Percentiles rank a stretch among this genome's conserved stretches.
Evolutionary conservation across 2,888 invertebrate species (phyloP).

Genomic region (Crocallis elinguaria): DNA sequence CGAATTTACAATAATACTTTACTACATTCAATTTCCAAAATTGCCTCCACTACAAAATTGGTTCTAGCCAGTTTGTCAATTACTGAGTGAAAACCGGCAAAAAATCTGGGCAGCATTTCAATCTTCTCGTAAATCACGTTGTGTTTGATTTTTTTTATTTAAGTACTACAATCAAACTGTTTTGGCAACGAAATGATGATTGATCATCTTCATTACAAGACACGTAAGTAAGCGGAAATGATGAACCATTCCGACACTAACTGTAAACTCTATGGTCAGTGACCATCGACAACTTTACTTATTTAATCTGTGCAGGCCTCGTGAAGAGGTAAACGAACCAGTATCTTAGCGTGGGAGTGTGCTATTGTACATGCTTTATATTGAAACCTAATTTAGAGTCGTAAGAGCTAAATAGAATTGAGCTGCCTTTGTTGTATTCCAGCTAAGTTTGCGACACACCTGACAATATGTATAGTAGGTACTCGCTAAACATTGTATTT

Average conservation of each 20-base stretch:
- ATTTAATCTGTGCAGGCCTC: no score
- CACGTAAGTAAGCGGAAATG: constrained; percentile 37
- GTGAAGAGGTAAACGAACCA: constrained; percentile 24
- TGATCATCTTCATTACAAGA: constrained; percentile 43
- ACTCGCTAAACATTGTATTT: no score
- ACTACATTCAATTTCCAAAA: neutral
- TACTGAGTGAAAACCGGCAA: constrained; percentile 12
- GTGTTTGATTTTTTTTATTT: no score
- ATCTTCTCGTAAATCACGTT: constrained; percentile 32
- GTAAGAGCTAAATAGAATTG: neutral
- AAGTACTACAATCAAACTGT: constrained; percentile 27
- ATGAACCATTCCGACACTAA: constrained; percentile 7
- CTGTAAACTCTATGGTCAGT: constrained; percentile 16
- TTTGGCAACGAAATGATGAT: constrained; percentile 47
- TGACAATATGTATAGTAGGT: no score
- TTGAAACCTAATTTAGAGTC: neutral
- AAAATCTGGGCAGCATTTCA: constrained; percentile 13
- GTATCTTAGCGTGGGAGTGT: constrained; percentile 15
- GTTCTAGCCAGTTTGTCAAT: neutral
- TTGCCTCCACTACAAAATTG: neutral
- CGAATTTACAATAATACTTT: no score
- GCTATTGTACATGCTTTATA: constrained; percentile 10
- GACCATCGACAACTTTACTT: constrained; percentile 20
- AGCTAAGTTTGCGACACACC: neutral
- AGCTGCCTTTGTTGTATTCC: constrained; percentile 1